Percentiles rank a stretch among this genome's conserved stretches.
These are phyloP conservation scores for Ceratitis capitata DNA, from an alignment of 1,140 invertebrate genomes.

Conservation along the genomic window DNA sequence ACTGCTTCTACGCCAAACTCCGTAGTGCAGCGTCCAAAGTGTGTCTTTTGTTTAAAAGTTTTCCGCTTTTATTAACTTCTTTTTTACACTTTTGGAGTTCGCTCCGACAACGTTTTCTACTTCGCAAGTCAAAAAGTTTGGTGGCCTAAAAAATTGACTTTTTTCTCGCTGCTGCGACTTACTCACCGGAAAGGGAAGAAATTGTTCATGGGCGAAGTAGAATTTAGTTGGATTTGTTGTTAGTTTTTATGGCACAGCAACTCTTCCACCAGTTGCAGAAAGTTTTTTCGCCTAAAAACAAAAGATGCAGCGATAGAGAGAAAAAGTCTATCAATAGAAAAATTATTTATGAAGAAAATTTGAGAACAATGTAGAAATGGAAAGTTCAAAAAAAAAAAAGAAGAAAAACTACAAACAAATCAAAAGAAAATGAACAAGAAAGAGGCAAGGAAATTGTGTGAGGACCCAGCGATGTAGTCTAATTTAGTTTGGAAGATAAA, in stretches of 20 bases:
- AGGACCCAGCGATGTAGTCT: too few species aligned
- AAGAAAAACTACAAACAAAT: background rate
- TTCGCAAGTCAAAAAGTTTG: conserved; percentile 16
- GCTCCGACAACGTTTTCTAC: background rate
- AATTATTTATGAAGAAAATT: background rate
- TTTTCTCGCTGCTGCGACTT: background rate
- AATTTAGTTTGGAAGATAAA: too few species aligned
- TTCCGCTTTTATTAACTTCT: background rate
- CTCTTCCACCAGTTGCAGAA: too few species aligned
- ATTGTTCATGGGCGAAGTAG: background rate
- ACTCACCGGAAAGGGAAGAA: background rate
- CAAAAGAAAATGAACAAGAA: background rate
- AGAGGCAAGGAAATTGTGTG: too few species aligned
- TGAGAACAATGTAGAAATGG: background rate
- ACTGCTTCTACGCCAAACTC: too few species aligned
- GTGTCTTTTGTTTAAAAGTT: background rate
- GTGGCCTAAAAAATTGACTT: background rate
- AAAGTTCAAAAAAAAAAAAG: background rate
- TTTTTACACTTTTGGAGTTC: background rate
- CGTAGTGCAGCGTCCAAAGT: too few species aligned
- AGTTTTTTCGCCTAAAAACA: too few species aligned
- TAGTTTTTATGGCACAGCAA: background rate
- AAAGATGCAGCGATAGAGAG: background rate
- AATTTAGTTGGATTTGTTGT: conserved; percentile 1
- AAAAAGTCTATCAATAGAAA: background rate